Evolutionary conservation across 1,140 invertebrate species (phyloP), one percentile per base, ranked within the genome.

Genomic region (Macrobrachium nipponense): DNA sequence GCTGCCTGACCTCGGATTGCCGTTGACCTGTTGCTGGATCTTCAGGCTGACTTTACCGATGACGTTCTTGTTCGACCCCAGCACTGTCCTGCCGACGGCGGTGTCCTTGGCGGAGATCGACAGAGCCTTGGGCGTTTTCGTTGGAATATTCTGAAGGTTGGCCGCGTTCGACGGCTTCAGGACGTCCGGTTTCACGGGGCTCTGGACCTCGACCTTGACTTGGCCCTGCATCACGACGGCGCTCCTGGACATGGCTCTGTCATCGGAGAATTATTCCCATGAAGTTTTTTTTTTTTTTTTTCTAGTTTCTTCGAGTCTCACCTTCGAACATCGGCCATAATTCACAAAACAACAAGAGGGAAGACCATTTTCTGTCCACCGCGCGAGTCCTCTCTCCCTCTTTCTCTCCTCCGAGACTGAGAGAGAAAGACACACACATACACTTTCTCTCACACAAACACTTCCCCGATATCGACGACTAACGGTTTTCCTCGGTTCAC

Each of bases 91-190:
- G 68, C n/a, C 36, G 15, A 36, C 20, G 72, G 10, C 61, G 43
- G 36, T 44, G 3, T 27, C 44, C 59, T 86, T 86, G 64, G n/a
- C 79, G 66, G 18, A 61, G 64, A 72, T 17, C 15, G 73, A 23
- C 15, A 59, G 6, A 43, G 20, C 43, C 20, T 85, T 78, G 62
- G 20, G 20, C 5, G 14, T 36, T 20, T 61, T 62, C 51, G 27
- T 70, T 18, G 44, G 60, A 12, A 59, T 82, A 20, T 82, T 82
- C 23, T 75, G 80, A 5, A 86, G 51, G 78, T 86, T 86, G 18
- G 84, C 51, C 64, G 84, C 44, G 59, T 86, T 86, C 75, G 84
- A 86, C 5, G 84, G 84, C 60, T 86, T 86, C 51, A 86, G 84
- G 11, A 86, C 68, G 51, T 86, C 84, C n/a, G 77, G 84, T 23